Base-by-base conservation (phyloP, 37 sponge, comb jelly and placozoan genomes). In the Axinella damicornis region DNA sequence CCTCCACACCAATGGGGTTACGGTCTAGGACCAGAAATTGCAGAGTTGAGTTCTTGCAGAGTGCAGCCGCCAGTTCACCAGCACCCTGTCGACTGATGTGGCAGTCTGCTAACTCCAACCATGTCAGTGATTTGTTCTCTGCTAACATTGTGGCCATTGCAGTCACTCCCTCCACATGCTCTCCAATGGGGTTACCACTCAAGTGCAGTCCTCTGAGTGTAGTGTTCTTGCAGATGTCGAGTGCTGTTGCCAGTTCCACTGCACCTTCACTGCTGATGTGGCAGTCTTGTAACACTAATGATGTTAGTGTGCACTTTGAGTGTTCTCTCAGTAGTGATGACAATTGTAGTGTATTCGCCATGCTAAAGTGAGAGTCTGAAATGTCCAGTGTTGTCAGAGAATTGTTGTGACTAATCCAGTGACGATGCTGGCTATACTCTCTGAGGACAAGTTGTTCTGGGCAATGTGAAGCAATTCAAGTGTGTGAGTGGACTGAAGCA, bases 321-420 rank as follows among this genome's bases (percentile, higher is more conserved):
- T 46, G 46, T 4, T 46, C 46, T 46, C 46, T 46, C 6, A 46
- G 46, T 46, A 46, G 4, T 46, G 46, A 46, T 46, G 46, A 4
- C 9, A 46, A 46, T 4, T 9, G 4, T 4, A 12, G 4, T 9
- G 9, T 9, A 46, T 46, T 46, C 46, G 4, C 46, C 46, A 46
- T 46, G 46, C 46, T 46, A 46, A 46, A 12, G 46, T 46, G 46
- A 46, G 46, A 46, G 46, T 46, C 9, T 46, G 46, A 46, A 46
- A 46, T 46, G 46, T 46, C 9, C 46, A 46, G 46, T 4, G 4
- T 12, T 46, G 46, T 46, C 46, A 46, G 68, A 33, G 68, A 33
- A 67, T 67, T 30, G 68, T 27, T 67, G 68, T 67, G 33, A 67
- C 68, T 67, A 19, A 34, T 67, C 68, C 68, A 67, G 34, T 67